Conservation (phyloP, 2,113 vertebrate species). For the Thamnophis sirtalis region DNA sequence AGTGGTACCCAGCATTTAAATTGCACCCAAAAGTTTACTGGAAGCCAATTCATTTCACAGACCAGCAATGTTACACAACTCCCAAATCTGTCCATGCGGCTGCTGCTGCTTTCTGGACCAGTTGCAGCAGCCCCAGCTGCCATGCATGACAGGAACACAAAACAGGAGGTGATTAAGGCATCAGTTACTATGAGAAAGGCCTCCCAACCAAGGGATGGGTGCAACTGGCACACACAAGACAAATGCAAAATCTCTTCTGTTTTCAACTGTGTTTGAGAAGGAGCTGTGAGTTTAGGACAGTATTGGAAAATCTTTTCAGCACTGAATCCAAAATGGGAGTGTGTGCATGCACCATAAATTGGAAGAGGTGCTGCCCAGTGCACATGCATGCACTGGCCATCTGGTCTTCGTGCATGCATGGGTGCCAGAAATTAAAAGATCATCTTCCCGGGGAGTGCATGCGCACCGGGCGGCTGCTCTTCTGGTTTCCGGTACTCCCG, state of each 20-base stretch:
- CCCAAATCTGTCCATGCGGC: background rate
- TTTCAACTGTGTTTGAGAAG: background rate
- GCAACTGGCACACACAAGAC: background rate
- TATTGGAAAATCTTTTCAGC: too few relatives aligned
- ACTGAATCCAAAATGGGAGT: too few relatives aligned
- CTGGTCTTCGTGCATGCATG: too few relatives aligned
- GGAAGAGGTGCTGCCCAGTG: too few relatives aligned
- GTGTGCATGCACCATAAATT: too few relatives aligned
- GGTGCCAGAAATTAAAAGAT: too few relatives aligned
- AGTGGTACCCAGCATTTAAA: background rate
- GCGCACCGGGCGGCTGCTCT: too few relatives aligned
- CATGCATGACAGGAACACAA: background rate
- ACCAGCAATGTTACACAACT: background rate
- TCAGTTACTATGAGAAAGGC: background rate
- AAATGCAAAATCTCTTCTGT: background rate
- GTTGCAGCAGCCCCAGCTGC: background rate
- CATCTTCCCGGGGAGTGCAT: too few relatives aligned
- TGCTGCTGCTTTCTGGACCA: background rate
- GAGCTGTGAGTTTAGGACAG: background rate
- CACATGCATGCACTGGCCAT: too few relatives aligned
- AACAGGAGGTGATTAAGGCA: background rate
- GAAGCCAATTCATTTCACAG: background rate
- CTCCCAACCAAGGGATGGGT: background rate
- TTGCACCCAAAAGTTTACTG: background rate
- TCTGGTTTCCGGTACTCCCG: too few relatives aligned